A percentile compares a stretch with the other conserved stretches of the same genome.
phyloP scores from a whole-genome alignment of 2,113 vertebrate genomes.

The Bambusicola thoracicus region DNA sequence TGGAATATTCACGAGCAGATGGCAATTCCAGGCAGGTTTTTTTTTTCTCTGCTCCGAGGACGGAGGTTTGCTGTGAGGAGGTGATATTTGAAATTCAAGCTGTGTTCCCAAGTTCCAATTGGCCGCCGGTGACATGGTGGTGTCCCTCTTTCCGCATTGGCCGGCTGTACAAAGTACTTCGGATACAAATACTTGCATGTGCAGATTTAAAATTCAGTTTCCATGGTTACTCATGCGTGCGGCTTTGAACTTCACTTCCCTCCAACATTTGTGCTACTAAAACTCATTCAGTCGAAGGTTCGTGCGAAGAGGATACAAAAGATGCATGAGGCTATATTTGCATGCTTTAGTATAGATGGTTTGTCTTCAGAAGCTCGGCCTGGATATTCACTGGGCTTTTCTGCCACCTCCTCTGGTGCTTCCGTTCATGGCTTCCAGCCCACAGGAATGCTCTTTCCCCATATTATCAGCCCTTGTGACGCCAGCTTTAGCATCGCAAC shows the following conservation, averaged over 20 bases:
- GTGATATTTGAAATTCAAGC: constrained; percentile 70
- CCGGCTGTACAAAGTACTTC: constrained; percentile 26
- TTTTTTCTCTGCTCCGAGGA: not conserved
- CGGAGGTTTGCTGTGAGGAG: constrained; percentile 14
- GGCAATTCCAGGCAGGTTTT: constrained; percentile 50
- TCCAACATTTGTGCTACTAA: constrained; percentile 52
- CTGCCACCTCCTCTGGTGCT: not conserved
- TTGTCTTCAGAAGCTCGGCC: not conserved
- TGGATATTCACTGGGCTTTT: not conserved
- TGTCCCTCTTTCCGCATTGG: constrained; percentile 50
- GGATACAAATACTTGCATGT: constrained; percentile 61
- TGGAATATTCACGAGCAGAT: constrained; percentile 68
- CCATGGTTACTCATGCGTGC: constrained; percentile 67
- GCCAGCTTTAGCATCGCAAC: constrained; percentile 15
- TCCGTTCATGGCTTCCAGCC: not conserved
- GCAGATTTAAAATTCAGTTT: constrained; percentile 63
- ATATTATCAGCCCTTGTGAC: not conserved
- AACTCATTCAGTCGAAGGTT: constrained; percentile 57
- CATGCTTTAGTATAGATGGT: not conserved
- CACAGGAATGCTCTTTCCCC: not conserved
- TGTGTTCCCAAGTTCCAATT: constrained; percentile 8
- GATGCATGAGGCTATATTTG: not conserved
- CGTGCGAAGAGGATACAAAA: constrained; percentile 41
- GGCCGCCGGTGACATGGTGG: not conserved
- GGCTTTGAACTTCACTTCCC: constrained; percentile 72